Evolutionary conservation across 2,113 vertebrate species (phyloP).

Genomic region (Pongo pygmaeus): DNA sequence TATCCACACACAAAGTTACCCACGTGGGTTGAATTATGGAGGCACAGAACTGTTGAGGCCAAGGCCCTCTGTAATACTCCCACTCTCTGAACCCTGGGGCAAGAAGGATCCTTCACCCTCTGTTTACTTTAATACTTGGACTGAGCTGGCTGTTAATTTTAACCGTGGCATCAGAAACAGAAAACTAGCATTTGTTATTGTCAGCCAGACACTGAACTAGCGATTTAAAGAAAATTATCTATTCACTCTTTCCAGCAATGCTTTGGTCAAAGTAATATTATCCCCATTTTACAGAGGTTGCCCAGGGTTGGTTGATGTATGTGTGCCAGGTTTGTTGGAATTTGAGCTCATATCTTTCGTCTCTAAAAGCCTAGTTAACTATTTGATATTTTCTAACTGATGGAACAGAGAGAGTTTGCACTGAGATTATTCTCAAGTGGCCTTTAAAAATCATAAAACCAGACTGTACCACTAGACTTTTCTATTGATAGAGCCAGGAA

Average conservation of each 20-base stretch:
- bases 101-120: not conserved
- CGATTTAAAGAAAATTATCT: constrained; percentile 7
- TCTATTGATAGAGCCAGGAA: not conserved
- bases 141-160: not conserved
- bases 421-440: not conserved
- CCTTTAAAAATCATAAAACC: not conserved
- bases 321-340: not conserved
- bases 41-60: not conserved
- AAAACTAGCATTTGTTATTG: not conserved
- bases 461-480: not conserved
- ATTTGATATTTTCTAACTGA: not conserved
- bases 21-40: constrained; percentile 37
- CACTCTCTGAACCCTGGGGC: not conserved
- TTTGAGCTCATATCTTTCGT: not conserved
- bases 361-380: not conserved
- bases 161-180: not conserved
- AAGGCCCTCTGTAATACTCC: not conserved
- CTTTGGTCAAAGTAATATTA: not conserved
- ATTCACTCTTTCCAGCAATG: not conserved
- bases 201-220: not conserved
- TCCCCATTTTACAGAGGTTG: not conserved
- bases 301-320: not conserved
- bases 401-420: not conserved
- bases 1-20: not conserved
- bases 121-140: not conserved